These are phyloP conservation scores for Anticlea derivata DNA, from an alignment of 2,888 invertebrate species.

Conservation along the genomic window DNA sequence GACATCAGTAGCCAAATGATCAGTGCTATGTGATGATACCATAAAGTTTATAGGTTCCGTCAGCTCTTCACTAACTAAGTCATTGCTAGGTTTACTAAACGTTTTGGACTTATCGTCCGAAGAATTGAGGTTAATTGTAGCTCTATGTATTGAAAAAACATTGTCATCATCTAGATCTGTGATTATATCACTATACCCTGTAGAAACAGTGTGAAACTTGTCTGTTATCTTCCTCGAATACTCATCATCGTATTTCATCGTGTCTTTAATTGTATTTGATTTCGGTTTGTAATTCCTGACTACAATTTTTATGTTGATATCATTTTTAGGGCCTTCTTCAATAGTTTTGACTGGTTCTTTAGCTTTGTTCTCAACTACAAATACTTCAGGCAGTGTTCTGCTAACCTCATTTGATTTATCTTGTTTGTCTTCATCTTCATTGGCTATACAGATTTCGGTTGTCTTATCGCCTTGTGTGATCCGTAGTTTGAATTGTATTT, in stretches of 20 bases:
- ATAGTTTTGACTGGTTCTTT: constrained; percentile 30
- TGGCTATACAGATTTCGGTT: constrained; percentile 51
- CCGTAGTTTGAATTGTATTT: constrained; percentile 65
- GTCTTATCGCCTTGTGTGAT: constrained; percentile 59
- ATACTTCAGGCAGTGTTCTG: constrained; percentile 49
- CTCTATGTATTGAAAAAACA: constrained; percentile 53
- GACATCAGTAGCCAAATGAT: constrained; percentile 24
- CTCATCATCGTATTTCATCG: constrained; percentile 38
- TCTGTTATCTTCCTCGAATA: constrained; percentile 58
- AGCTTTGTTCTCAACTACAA: constrained; percentile 44
- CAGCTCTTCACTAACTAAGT: constrained; percentile 23
- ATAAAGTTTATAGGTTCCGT: constrained; percentile 26
- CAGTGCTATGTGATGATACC: constrained; percentile 31
- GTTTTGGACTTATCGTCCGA: constrained; percentile 42
- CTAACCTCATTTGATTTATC: constrained; percentile 20
- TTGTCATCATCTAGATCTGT: constrained; percentile 42
- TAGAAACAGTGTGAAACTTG: constrained; percentile 65
- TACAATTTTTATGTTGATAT: constrained; percentile 63
- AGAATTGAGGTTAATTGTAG: constrained; percentile 51
- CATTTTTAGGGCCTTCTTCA: constrained; percentile 49
- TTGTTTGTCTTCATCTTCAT: constrained; percentile 34
- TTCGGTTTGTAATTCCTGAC: constrained; percentile 59
- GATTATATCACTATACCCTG: constrained; percentile 53
- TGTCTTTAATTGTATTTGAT: constrained; percentile 29
- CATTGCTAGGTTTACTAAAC: constrained; percentile 23